Base-by-base conservation (phyloP, 2,113 vertebrate genomes). In the Brachyistius frenatus region DNA sequence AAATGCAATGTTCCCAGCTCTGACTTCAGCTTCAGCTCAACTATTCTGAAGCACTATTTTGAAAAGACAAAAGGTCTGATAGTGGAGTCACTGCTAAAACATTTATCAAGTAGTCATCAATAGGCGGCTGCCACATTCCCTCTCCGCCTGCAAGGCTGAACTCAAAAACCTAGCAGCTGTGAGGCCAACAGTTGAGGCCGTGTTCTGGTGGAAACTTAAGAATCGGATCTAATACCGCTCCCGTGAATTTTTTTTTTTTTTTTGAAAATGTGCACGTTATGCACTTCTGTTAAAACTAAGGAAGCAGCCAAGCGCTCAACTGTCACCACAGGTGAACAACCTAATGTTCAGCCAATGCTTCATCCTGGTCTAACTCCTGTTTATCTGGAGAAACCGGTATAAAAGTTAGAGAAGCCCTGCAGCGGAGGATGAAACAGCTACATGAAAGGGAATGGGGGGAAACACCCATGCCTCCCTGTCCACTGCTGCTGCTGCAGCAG, bases 51-150 rank as follows among this genome's bases (percentile, higher is more conserved):
- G 31, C 11, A 44, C 69, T 83, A 80, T 88, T 75, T 85, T 84
- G 77, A 86, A 72, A 78, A 80, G 85, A 93, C 94, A 93, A 92
- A 23, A 83, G 77, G 88, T 84, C 85, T 86, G 81, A 90, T 86
- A 39, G 85, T 56, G 65, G 73, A 81, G 95, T 98, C 97, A 98
- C 91, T 92, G 86, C 93, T 83, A 77, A 97, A 96, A 93, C 96
- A 98, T 98, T 95, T 95, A 94, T 94, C 97, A 94, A 90, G 96
- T 95, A 93, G 94, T 92, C 92, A 94, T 95, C 96, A 94, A 91
- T 95, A 95, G 91, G 93, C 92, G 92, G 93, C 94, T 90, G 96
- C 93, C 80, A 96, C 96, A 97, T 98, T 97, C 97, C 96, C 95
- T 92, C 89, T 83, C 84, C 81, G 87, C 90, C 92, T 94, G 96